These are phyloP conservation scores for Drosophila rhopaloa DNA, from an alignment of 1,140 invertebrate genomes.

Conservation along the genomic window DNA sequence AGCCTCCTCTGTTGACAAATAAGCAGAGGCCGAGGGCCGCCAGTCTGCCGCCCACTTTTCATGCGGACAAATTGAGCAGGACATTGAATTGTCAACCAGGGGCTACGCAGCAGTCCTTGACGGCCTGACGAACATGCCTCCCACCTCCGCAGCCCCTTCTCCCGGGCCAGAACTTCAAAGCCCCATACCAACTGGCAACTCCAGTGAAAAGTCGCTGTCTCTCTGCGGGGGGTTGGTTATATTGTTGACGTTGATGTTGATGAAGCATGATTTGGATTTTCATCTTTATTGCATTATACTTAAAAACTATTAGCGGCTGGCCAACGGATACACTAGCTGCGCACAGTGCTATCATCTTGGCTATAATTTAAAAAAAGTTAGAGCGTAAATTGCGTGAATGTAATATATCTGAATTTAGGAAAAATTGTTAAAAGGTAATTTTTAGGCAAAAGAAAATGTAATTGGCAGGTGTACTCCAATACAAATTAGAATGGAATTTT, in stretches of 20 bases:
- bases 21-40: slow-evolving; percentile 29
- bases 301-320: slow-evolving; percentile 78
- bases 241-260: slow-evolving; percentile 83
- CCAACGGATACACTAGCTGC: slow-evolving; percentile 6
- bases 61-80: slow-evolving; percentile 80
- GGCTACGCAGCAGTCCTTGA: slow-evolving; percentile 68
- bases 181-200: slow-evolving; percentile 12
- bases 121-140: slow-evolving; percentile 33
- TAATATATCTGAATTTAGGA: too few species aligned
- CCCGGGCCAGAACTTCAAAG: neutral
- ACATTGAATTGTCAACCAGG: slow-evolving; percentile 77
- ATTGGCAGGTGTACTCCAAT: too few species aligned
- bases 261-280: slow-evolving; percentile 83
- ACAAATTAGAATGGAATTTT: too few species aligned
- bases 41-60: slow-evolving; percentile 54
- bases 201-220: slow-evolving; percentile 33
- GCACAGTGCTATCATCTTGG: neutral
- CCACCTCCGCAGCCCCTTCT: neutral
- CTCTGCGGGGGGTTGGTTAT: slow-evolving; percentile 70
- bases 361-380: neutral
- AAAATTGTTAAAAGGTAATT: too few species aligned
- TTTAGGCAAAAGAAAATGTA: too few species aligned
- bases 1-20: slow-evolving; percentile 56
- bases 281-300: slow-evolving; percentile 83
- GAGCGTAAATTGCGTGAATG: too few species aligned